phyloP scores from a whole-genome alignment of 1,140 invertebrate species.

The Hetaerina americana region DNA sequence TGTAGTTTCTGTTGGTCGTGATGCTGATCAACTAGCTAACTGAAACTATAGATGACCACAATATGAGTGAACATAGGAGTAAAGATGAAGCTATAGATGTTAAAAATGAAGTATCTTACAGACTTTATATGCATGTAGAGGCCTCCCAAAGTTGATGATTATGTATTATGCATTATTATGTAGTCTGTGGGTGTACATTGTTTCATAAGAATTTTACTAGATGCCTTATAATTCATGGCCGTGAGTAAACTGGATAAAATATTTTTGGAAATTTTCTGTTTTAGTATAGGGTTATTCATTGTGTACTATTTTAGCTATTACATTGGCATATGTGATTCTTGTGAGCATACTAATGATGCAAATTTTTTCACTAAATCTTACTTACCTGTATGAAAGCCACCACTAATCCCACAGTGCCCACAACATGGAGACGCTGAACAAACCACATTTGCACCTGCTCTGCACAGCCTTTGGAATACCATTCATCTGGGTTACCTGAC shows the following conservation, averaged over 20 bases:
- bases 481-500: slow-evolving; percentile 35
- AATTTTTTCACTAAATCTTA: not conserved
- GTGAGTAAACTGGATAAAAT: not conserved
- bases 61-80: too few relatives aligned
- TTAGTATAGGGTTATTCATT: not conserved
- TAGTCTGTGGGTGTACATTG: too few relatives aligned
- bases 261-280: not conserved
- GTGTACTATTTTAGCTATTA: not conserved
- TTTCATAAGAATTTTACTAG: not conserved
- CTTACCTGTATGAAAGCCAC: slow-evolving; percentile 52
- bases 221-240: not conserved
- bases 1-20: too few relatives aligned
- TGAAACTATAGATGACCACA: too few relatives aligned
- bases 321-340: not conserved
- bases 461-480: slow-evolving; percentile 54
- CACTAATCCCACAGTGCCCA: slow-evolving; percentile 52
- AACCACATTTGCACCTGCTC: slow-evolving; percentile 53
- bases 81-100: too few relatives aligned
- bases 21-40: too few relatives aligned
- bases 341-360: not conserved
- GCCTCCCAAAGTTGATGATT: too few relatives aligned
- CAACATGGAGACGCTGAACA: slow-evolving; percentile 49
- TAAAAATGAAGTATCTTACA: too few relatives aligned
- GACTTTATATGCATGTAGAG: too few relatives aligned
- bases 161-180: too few relatives aligned